A percentile compares a stretch with the other conserved stretches of the same genome.
These are phyloP conservation scores for Protosalanx chinensis DNA, from an alignment of 2,797 vertebrate genomes.

Conservation along the genomic window DNA sequence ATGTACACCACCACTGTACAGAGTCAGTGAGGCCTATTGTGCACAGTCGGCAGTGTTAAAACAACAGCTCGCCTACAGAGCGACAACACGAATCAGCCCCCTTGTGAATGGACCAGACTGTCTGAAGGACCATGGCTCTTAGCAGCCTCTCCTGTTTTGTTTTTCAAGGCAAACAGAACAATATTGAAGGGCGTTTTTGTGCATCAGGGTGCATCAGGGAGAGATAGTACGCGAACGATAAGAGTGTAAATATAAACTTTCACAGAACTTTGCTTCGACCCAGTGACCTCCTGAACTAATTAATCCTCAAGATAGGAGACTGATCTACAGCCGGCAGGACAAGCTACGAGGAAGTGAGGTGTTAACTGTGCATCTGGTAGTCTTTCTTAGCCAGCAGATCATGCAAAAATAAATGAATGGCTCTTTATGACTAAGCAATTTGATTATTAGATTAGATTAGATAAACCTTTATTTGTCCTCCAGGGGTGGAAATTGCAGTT, in stretches of 20 bases:
- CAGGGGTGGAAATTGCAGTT: too few relatives aligned
- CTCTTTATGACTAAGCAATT: neutral
- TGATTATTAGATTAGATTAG: too few relatives aligned
- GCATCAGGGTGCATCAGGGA: too few relatives aligned
- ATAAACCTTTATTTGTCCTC: too few relatives aligned
- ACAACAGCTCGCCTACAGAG: slow-evolving; percentile 63
- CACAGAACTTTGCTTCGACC: neutral
- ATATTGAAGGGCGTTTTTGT: neutral
- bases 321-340: neutral
- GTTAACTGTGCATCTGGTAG: slow-evolving; percentile 12
- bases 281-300: neutral
- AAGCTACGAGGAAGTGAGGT: slow-evolving; percentile 29
- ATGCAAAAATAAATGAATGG: neutral
- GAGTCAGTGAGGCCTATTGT: slow-evolving; percentile 62
- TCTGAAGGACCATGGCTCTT: slow-evolving; percentile 38
- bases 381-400: neutral
- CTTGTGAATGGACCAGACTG: slow-evolving; percentile 46
- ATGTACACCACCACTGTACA: slow-evolving; percentile 36
- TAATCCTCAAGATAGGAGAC: neutral
- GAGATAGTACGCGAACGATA: neutral
- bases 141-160: neutral
- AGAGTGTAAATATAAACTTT: neutral
- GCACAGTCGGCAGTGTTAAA: slow-evolving; percentile 46
- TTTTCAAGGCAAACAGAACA: neutral
- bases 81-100: slow-evolving; percentile 41